A percentile compares a stretch with the other conserved stretches of the same genome.
Conservation (phyloP, 2,888 invertebrate genomes). For the Actias luna region DNA sequence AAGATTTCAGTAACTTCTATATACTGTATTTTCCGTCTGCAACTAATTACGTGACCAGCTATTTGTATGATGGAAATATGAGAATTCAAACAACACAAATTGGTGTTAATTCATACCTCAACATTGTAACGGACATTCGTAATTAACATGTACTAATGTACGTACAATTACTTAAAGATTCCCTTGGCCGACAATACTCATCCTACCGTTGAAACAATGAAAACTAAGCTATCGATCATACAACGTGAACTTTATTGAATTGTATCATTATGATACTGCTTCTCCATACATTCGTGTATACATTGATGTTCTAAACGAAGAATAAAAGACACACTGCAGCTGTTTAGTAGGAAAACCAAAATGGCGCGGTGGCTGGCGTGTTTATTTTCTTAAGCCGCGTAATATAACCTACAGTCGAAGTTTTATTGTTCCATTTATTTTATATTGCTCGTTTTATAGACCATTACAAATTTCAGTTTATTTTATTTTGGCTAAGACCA, state of each 20-base stretch:
- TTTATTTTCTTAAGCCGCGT: not conserved
- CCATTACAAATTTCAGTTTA: not conserved
- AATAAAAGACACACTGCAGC: not conserved
- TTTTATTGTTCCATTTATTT: not conserved
- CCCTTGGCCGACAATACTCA: slow-evolving; percentile 30
- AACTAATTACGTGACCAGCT: not conserved
- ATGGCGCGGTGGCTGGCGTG: not conserved
- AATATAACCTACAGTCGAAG: not conserved
- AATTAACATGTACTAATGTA: slow-evolving; percentile 29
- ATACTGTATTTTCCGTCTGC: not conserved
- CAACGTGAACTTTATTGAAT: not conserved
- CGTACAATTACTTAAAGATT: slow-evolving; percentile 27
- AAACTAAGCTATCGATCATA: not conserved
- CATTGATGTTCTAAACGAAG: not conserved
- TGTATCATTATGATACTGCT: not conserved
- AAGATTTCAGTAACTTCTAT: not conserved
- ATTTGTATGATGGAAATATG: not conserved
- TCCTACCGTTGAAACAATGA: slow-evolving; percentile 15
- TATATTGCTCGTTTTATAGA: no score
- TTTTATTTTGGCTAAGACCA: not conserved
- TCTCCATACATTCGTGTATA: not conserved
- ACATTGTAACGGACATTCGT: not conserved
- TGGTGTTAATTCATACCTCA: not conserved
- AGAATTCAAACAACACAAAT: not conserved
- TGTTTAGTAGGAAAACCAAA: not conserved